A percentile compares a stretch with the other conserved stretches of the same genome.
These are phyloP conservation scores for Anguilla rostrata DNA, from an alignment of 2,113 vertebrate species.

Conservation along the genomic window DNA sequence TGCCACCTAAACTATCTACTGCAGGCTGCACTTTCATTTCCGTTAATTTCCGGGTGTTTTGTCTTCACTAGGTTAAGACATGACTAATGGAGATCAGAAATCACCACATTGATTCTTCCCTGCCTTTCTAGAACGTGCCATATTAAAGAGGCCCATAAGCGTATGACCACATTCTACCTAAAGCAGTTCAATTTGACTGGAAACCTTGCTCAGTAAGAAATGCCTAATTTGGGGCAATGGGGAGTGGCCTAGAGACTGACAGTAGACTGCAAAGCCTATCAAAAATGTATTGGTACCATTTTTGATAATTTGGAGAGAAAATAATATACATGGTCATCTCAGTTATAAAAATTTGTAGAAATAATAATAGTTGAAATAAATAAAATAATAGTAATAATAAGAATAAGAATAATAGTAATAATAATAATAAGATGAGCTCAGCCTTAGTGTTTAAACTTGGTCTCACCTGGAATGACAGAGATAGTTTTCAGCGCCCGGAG, in stretches of 20 bases:
- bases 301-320: conserved; percentile 63
- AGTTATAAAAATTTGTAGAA: conserved; percentile 32
- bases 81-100: background rate
- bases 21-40: background rate
- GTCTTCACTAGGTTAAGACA: background rate
- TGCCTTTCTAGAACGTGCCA: background rate
- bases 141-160: background rate
- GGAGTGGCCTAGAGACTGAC: conserved; percentile 39
- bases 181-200: background rate
- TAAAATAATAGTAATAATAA: conserved; percentile 15
- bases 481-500: conserved; percentile 99
- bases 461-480: conserved; percentile 99
- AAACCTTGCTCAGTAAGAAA: background rate
- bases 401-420: conserved; percentile 42
- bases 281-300: conserved; percentile 71
- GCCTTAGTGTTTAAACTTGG: conserved; percentile 80
- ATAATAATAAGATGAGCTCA: conserved; percentile 56
- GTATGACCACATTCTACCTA: background rate
- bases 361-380: conserved; percentile 35
- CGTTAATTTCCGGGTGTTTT: background rate
- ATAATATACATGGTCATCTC: conserved; percentile 30
- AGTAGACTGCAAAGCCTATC: conserved; percentile 86
- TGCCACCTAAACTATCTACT: background rate
- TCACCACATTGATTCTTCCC: background rate
- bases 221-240: background rate